Evolutionary conservation across 2,797 vertebrate genomes (phyloP), one percentile per base, ranked within the genome.

Genomic region (Pachyuromys duprasi): DNA sequence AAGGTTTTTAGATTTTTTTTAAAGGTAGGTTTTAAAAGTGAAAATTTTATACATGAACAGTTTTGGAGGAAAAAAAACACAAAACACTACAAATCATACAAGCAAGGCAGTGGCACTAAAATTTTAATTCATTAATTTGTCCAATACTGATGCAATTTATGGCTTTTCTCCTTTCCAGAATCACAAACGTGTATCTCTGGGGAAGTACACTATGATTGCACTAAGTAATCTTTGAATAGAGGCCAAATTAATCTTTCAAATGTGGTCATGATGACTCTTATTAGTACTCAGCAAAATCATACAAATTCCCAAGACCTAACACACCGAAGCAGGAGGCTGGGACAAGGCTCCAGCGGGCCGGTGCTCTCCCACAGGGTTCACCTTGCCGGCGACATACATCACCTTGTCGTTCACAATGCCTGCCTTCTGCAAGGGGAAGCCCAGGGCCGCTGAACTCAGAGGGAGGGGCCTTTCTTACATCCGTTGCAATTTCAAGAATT

Each of bases 401-500:
- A 93, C 97, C 95, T 74, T 97, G 97, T 98, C 97, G 98, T 97
- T 98, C 98, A 96, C 98, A 97, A 98, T 97, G 96, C 97, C 98
- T 97, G 98, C 98, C 98, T 98, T 98, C 95, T 92, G 97, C 97
- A 97, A 97, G 97, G 98, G 97, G 96, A 96, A 96, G 97, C 95
- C 97, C 97, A 97, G 93, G 98, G 96, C 97, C 63, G 96, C 97
- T 97, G 98, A 96, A 94, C 96, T 97, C 96, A 57, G 98, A 98
- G 90, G 88, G 96, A 97, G 95, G 49, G 89, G 94, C 63, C 97
- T 97, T 97, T 98, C 98, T 93, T 98, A 97, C 97, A 97, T 98
- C 95, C 97, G 97, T 98, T 98, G 97, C 98, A 93, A 98, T 97
- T 98, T 98, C 98, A 97, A 95, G 98, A 98, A 96, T 98, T 98